A percentile compares a stretch with the other conserved stretches of the same genome.
Conservation (phyloP, 2,888 invertebrate species). For the Xanthia icteritia region DNA sequence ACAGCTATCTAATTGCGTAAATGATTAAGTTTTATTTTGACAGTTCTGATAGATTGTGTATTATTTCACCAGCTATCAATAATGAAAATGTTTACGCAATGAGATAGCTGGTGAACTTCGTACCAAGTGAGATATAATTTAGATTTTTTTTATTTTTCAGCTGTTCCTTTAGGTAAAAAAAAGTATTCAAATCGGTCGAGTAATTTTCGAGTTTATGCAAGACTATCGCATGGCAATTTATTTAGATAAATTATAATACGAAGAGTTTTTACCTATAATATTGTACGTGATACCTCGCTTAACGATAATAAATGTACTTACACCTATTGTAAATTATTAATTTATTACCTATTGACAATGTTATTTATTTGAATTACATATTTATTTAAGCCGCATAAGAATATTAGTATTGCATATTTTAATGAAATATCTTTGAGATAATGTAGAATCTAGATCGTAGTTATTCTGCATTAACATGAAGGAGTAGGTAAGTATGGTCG, state of each 20-base stretch:
- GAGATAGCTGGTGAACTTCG: too few species aligned
- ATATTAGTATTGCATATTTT: background rate
- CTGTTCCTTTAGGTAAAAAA: too few species aligned
- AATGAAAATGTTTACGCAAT: too few species aligned
- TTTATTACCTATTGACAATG: background rate
- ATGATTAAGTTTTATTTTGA: too few species aligned
- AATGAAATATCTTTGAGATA: background rate
- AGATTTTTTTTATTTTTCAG: too few species aligned
- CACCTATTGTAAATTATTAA: slow-evolving; percentile 10
- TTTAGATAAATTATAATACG: background rate
- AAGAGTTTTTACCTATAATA: background rate
- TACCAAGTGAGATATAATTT: too few species aligned
- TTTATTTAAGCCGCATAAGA: background rate
- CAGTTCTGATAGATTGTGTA: too few species aligned
- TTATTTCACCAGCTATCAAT: too few species aligned
- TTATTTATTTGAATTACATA: slow-evolving; percentile 9
- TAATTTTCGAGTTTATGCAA: too few species aligned
- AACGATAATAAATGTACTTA: background rate
- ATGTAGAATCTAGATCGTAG: background rate
- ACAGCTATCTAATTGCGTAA: too few species aligned
- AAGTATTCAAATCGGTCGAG: too few species aligned
- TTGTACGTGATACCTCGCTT: background rate
- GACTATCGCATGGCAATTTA: too few species aligned
- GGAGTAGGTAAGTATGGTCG: background rate
- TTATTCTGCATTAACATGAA: background rate